Evolutionary conservation across 2,797 vertebrate genomes (phyloP).

Genomic region (Phataginus tricuspis): DNA sequence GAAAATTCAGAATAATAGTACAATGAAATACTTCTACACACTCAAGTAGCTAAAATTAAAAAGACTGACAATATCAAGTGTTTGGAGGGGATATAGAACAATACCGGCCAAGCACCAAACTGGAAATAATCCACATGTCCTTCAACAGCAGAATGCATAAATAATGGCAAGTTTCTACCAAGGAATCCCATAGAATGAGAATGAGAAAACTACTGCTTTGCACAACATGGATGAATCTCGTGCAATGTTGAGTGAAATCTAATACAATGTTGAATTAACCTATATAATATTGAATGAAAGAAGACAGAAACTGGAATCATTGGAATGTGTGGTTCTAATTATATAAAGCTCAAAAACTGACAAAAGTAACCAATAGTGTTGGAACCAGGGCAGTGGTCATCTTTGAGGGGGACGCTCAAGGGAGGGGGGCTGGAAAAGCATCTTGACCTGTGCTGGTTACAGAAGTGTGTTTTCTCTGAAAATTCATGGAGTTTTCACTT

Average conservation of each 20-base stretch:
- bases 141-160: background rate
- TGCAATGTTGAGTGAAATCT: background rate
- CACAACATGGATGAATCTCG: background rate
- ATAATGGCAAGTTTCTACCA: background rate
- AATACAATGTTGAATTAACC: too few relatives aligned
- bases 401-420: too few relatives aligned
- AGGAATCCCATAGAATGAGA: too few relatives aligned
- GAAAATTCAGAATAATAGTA: background rate
- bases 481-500: background rate
- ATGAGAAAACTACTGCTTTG: too few relatives aligned
- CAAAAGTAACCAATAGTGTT: background rate
- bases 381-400: background rate
- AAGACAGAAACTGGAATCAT: background rate
- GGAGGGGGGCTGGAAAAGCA: background rate
- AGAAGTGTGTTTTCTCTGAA: background rate
- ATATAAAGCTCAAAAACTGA: background rate
- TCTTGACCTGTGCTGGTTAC: background rate
- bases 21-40: background rate
- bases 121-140: background rate
- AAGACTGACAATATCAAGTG: background rate
- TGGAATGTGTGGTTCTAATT: background rate
- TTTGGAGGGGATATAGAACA: background rate
- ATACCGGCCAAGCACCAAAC: background rate
- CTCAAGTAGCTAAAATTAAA: background rate
- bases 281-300: background rate